A percentile compares a stretch with the other conserved stretches of the same genome.
Conservation (phyloP, 1,140 invertebrate species). For the Scaptomyza hsui region DNA sequence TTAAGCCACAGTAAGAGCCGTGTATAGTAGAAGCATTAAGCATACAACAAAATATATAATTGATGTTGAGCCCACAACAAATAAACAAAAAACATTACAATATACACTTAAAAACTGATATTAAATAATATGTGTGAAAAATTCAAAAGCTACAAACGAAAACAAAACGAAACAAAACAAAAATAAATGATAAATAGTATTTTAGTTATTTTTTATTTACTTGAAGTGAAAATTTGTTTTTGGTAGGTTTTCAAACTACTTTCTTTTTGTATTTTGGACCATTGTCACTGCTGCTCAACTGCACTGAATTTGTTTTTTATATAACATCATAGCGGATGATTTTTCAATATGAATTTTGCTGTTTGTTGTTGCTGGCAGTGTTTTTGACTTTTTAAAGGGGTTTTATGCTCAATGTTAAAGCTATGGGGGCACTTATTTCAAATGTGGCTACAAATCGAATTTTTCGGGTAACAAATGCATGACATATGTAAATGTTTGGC, state of each 20-base stretch:
- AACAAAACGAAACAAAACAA: conserved; percentile 14
- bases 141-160: conserved; percentile 37
- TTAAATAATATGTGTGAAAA: conserved; percentile 32
- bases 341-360: conserved; percentile 34
- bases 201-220: conserved; percentile 7
- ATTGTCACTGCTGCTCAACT: conserved; percentile 77
- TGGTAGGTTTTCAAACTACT: conserved; percentile 33
- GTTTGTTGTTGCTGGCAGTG: conserved; percentile 33
- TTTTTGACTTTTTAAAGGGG: conserved; percentile 1
- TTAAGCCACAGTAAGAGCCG: conserved; percentile 1
- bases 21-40: conserved; percentile 34
- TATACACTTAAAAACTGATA: conserved; percentile 39
- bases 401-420: conserved; percentile 5
- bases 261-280: conserved; percentile 16
- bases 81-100: conserved; percentile 3
- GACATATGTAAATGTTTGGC: neutral
- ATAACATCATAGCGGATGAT: neutral
- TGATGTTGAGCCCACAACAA: conserved; percentile 37
- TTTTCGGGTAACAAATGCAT: conserved; percentile 15
- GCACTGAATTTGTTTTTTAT: conserved; percentile 46
- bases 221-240: conserved; percentile 56
- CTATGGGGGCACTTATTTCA: conserved; percentile 6
- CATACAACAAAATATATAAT: conserved; percentile 23
- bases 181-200: conserved; percentile 20
- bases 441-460: conserved; percentile 14